A percentile compares a stretch with the other conserved stretches of the same genome.
These are phyloP conservation scores for Onychomys leucogaster DNA, from an alignment of 2,797 vertebrate genomes.

Conservation along the genomic window DNA sequence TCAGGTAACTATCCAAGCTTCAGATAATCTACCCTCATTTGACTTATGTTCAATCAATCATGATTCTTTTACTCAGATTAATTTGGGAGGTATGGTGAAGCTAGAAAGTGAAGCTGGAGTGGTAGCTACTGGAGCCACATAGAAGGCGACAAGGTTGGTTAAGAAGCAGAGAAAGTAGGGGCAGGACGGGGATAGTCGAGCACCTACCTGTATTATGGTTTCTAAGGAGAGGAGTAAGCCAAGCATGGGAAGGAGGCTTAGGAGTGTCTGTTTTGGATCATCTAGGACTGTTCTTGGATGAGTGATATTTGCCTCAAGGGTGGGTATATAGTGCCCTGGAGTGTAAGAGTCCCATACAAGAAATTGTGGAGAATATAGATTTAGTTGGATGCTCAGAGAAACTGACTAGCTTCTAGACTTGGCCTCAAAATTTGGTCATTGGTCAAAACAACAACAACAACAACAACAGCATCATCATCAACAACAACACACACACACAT, in stretches of 20 bases:
- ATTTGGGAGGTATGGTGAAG: not conserved
- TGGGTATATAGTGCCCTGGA: not conserved
- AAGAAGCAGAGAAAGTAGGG: not conserved
- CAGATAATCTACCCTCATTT: not conserved
- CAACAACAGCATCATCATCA: no score
- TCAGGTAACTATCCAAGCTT: not conserved
- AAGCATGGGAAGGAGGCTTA: not conserved
- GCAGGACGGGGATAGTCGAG: not conserved
- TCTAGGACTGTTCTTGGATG: not conserved
- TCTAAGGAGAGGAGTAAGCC: not conserved
- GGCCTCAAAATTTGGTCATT: not conserved
- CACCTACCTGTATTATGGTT: not conserved
- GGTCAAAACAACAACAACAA: no score
- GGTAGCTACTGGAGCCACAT: not conserved
- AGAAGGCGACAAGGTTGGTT: not conserved
- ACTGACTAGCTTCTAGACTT: not conserved
- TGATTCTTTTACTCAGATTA: not conserved
- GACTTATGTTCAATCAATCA: not conserved
- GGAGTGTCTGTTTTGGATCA: not conserved
- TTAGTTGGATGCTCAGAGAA: not conserved
- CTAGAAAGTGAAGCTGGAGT: not conserved
- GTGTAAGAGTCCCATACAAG: not conserved
- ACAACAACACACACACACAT: no score
- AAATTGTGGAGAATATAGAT: not conserved
- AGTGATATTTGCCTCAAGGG: not conserved